These are phyloP conservation scores for Pteronura brasiliensis DNA, from an alignment of 2,113 vertebrate species.

Conservation along the genomic window DNA sequence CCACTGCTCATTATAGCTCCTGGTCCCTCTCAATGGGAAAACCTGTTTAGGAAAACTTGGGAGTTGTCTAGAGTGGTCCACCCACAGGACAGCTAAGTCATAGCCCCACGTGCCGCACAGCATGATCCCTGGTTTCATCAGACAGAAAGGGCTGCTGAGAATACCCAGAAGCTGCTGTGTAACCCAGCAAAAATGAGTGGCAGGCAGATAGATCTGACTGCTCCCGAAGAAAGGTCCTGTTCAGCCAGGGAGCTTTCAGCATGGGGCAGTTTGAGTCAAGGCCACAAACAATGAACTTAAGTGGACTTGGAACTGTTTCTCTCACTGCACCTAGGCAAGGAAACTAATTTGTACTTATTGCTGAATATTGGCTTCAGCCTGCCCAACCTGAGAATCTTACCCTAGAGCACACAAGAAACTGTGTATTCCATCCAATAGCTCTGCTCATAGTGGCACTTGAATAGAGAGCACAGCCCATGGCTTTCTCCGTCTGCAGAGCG, in stretches of 20 bases:
- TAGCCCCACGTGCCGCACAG: background rate
- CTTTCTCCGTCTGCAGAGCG: background rate
- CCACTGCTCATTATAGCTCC: background rate
- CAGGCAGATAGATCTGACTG: background rate
- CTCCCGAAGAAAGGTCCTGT: background rate
- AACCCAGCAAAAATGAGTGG: background rate
- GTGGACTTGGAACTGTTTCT: background rate
- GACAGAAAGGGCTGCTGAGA: background rate
- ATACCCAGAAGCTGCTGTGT: background rate
- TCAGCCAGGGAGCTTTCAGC: background rate
- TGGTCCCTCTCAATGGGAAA: background rate
- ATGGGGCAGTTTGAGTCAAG: background rate
- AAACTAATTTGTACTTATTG: background rate
- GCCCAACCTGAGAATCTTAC: background rate
- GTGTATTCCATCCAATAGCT: background rate
- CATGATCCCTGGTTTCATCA: background rate
- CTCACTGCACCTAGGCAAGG: background rate
- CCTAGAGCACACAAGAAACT: background rate
- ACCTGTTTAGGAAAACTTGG: background rate
- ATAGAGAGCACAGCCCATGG: background rate
- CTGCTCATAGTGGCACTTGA: background rate
- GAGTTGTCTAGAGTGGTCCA: background rate
- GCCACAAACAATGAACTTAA: background rate
- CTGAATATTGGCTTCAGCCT: background rate
- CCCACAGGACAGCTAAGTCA: background rate